phyloP scores from a whole-genome alignment of 2,888 invertebrate species.

The Heliothis peltigera region DNA sequence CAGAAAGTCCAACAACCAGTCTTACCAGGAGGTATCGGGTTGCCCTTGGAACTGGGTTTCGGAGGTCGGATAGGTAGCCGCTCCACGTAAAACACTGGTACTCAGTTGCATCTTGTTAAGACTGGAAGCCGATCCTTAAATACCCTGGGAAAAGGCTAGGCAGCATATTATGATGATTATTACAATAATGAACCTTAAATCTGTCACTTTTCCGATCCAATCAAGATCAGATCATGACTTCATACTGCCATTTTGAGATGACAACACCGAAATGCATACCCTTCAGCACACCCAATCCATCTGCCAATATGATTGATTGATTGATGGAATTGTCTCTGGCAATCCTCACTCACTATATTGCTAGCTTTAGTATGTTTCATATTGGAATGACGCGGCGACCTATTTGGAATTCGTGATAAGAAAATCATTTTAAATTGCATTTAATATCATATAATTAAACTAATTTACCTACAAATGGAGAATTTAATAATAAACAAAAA shows the following conservation, averaged over 20 bases:
- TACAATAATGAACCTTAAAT: too few species aligned
- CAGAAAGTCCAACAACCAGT: too few species aligned
- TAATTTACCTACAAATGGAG: constrained; percentile 27
- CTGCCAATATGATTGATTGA: constrained; percentile 14
- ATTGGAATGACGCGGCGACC: neutral
- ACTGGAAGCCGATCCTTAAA: too few species aligned
- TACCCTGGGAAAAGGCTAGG: too few species aligned
- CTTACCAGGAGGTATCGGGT: too few species aligned
- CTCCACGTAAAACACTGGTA: too few species aligned
- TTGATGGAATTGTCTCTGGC: constrained; percentile 21
- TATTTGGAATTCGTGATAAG: neutral
- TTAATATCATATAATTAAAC: constrained; percentile 16
- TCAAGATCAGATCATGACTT: neutral
- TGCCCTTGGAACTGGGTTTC: too few species aligned
- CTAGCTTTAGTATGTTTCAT: too few species aligned
- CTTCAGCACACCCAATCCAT: constrained; percentile 19
- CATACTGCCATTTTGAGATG: neutral
- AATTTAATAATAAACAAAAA: constrained; percentile 27
- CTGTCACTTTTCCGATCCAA: neutral
- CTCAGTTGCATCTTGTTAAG: too few species aligned
- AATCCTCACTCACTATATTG: constrained; percentile 6
- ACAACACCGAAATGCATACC: neutral
- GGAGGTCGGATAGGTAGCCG: too few species aligned
- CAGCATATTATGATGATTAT: too few species aligned
- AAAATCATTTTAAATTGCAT: neutral